Evolutionary conservation across 2,113 vertebrate genomes (phyloP).

Genomic region (Cacatua alba): DNA sequence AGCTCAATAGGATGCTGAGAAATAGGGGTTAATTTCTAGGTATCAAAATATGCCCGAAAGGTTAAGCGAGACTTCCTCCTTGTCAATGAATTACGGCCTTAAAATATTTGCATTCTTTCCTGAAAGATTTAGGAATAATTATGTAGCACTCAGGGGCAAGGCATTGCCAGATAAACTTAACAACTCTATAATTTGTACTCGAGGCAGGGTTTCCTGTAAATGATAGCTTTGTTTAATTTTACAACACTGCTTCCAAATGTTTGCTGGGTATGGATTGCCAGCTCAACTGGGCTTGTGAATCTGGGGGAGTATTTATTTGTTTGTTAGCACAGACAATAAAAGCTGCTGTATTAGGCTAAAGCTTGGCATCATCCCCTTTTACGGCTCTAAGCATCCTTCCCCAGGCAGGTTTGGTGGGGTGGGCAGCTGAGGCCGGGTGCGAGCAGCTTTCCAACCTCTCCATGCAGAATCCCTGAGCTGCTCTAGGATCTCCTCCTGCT

Average conservation of each 20-base stretch:
- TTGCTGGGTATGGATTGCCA: not conserved
- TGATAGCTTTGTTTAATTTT: conserved; percentile 69
- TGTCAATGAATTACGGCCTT: conserved; percentile 51
- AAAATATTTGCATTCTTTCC: conserved; percentile 70
- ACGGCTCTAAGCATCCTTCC: not conserved
- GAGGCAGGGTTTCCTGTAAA: conserved; percentile 71
- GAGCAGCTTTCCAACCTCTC: not conserved
- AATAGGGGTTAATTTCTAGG: conserved; percentile 43
- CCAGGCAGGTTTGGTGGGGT: not conserved
- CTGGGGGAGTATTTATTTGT: conserved; percentile 37
- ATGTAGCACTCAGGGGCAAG: conserved; percentile 62
- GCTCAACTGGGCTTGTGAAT: conserved; percentile 23
- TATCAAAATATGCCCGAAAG: conserved; percentile 46
- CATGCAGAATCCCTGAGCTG: not conserved
- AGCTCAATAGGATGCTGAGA: not conserved
- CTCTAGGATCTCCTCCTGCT: not conserved
- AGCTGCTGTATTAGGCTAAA: not conserved
- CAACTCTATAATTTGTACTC: conserved; percentile 67
- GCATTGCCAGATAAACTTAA: conserved; percentile 70
- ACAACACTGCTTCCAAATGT: conserved; percentile 62
- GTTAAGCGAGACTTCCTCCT: conserved; percentile 56
- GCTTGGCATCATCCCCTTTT: not conserved
- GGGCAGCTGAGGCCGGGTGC: not conserved
- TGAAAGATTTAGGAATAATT: conserved; percentile 72
- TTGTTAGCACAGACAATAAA: not conserved